Percentiles rank a stretch among this genome's conserved stretches.
Evolutionary conservation across 2,888 invertebrate genomes (phyloP).

Genomic region (Cryptosula pallasiana): DNA sequence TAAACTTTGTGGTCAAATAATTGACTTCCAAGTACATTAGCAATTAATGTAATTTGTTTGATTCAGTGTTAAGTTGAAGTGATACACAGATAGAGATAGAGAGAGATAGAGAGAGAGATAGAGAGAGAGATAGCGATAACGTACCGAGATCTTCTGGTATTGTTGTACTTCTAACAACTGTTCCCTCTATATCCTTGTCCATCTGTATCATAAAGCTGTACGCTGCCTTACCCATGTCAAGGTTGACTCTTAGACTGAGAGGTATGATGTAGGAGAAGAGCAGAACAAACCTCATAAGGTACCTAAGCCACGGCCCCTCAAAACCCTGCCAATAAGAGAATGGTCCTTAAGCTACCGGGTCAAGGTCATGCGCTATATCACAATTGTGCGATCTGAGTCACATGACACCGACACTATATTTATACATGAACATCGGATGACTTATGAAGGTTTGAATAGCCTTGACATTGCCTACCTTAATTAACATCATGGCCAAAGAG

Average conservation of each 20-base stretch:
- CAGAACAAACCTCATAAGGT: slow-evolving; percentile 91
- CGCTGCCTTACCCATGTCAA: slow-evolving; percentile 97
- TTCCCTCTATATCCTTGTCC: slow-evolving; percentile 86
- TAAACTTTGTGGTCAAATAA: too few species aligned
- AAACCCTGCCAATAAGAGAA: too few species aligned
- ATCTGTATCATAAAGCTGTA: slow-evolving; percentile 95
- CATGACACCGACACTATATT: too few species aligned
- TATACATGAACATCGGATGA: too few species aligned
- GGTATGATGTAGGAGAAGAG: slow-evolving; percentile 99
- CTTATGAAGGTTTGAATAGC: too few species aligned
- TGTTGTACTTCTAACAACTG: slow-evolving; percentile 92
- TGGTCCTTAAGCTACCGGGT: too few species aligned
- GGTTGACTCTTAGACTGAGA: slow-evolving; percentile 91
- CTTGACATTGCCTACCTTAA: slow-evolving; percentile 62
- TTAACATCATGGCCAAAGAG: slow-evolving; percentile 86
- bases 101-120: not conserved
- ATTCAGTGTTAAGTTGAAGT: too few species aligned
- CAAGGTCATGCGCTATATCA: too few species aligned
- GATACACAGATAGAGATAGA: too few species aligned
- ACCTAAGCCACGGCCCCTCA: slow-evolving; percentile 90
- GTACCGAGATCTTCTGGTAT: slow-evolving; percentile 93
- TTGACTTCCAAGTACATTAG: too few species aligned
- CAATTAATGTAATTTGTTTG: too few species aligned
- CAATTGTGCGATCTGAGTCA: too few species aligned
- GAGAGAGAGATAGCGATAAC: not conserved